A percentile compares a stretch with the other conserved stretches of the same genome.
phyloP scores from a whole-genome alignment of 2,888 invertebrate species.

The Vannuccia rotundouncinata region DNA sequence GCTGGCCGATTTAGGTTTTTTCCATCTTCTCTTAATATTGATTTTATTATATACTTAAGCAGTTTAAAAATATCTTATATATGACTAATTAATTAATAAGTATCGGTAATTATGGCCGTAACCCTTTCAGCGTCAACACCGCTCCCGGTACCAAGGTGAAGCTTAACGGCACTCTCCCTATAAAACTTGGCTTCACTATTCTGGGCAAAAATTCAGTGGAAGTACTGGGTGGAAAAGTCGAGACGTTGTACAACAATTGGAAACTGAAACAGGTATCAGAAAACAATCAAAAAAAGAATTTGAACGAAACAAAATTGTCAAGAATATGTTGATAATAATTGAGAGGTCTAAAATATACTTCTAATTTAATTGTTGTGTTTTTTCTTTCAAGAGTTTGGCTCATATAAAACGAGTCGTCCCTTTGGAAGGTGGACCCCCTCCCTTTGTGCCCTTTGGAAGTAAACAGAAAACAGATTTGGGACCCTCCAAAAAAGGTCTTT shows the following conservation, averaged over 20 bases:
- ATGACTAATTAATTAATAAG: background rate
- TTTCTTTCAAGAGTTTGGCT: background rate
- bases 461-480: background rate
- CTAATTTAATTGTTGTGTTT: no score
- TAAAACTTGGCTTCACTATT: background rate
- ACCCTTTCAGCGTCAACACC: background rate
- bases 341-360: no score
- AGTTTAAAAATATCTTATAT: no score
- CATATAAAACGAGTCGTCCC: background rate
- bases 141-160: background rate
- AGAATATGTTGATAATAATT: no score
- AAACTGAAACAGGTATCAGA: background rate
- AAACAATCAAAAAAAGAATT: no score
- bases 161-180: background rate
- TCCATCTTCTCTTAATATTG: background rate
- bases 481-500: no score
- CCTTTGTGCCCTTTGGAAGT: conserved; percentile 1
- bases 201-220: background rate
- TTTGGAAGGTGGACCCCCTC: background rate
- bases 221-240: conserved; percentile 1
- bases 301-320: no score
- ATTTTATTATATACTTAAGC: background rate
- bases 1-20: background rate
- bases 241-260: background rate
- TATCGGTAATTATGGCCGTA: background rate